phyloP scores from a whole-genome alignment of 2,113 vertebrate genomes.

The Poeciliopsis prolifica region DNA sequence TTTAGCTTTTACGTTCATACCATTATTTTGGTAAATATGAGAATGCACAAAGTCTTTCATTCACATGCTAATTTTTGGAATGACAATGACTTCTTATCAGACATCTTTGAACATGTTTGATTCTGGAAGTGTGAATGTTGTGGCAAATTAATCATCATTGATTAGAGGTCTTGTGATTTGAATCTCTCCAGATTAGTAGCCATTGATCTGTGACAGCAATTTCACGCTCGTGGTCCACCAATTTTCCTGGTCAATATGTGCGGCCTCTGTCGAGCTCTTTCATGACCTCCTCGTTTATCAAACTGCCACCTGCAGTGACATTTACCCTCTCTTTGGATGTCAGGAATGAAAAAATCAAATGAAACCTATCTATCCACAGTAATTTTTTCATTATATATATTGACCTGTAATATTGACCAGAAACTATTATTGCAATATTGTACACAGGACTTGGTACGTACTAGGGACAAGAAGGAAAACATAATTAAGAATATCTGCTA shows the following conservation, averaged over 20 bases:
- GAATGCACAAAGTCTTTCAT: constrained; percentile 20
- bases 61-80: constrained; percentile 16
- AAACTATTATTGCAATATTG: background rate
- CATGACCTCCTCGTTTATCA: constrained; percentile 69
- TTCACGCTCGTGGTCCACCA: constrained; percentile 69
- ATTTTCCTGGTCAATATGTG: constrained; percentile 68
- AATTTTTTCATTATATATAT: constrained; percentile 22
- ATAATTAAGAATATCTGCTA: background rate
- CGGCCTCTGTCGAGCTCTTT: constrained; percentile 48
- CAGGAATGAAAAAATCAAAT: background rate
- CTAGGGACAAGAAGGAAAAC: background rate
- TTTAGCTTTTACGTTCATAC: constrained; percentile 3
- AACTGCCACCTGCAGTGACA: constrained; percentile 42
- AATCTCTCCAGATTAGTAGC: constrained; percentile 70
- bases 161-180: constrained; percentile 69
- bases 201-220: constrained; percentile 79
- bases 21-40: constrained; percentile 6
- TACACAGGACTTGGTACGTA: background rate
- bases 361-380: background rate
- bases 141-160: constrained; percentile 70
- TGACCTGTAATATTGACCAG: constrained; percentile 1
- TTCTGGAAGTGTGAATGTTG: constrained; percentile 57
- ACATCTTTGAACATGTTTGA: constrained; percentile 40
- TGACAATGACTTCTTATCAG: constrained; percentile 49
- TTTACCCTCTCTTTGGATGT: constrained; percentile 32